phyloP scores from a whole-genome alignment of 2,113 vertebrate genomes.

The Lepisosteus osseus region DNA sequence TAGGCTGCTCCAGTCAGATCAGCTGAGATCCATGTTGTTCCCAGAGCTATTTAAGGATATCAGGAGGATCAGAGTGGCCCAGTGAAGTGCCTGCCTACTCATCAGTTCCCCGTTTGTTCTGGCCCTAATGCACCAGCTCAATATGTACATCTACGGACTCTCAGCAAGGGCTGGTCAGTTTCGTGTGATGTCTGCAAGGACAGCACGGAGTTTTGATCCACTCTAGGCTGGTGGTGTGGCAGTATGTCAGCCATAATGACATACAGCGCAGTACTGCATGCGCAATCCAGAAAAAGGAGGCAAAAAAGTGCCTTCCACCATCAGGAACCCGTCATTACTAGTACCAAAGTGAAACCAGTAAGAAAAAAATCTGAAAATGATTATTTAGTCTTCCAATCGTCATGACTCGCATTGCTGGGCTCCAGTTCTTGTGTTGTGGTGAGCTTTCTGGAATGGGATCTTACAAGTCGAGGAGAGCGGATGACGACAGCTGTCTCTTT shows the following conservation, averaged over 20 bases:
- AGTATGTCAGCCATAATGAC: background rate
- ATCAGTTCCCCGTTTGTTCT: slow-evolving; percentile 11
- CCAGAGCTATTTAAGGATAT: slow-evolving; percentile 25
- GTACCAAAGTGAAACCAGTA: background rate
- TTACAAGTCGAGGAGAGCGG: background rate
- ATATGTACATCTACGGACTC: slow-evolving; percentile 1
- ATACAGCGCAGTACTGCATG: background rate
- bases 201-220: background rate
- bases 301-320: background rate
- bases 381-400: slow-evolving; percentile 3
- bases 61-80: slow-evolving; percentile 2
- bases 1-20: slow-evolving; percentile 46
- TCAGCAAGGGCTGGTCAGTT: background rate
- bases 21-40: slow-evolving; percentile 42
- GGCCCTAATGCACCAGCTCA: slow-evolving; percentile 19
- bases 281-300: background rate
- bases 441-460: background rate
- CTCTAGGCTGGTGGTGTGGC: background rate
- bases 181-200: background rate
- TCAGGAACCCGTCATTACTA: background rate
- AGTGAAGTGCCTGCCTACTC: slow-evolving; percentile 12
- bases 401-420: background rate
- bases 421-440: slow-evolving; percentile 2
- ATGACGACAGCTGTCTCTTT: background rate
- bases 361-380: slow-evolving; percentile 1